Conservation (phyloP, 2,113 vertebrate species). For the Protobothrops flavoviridis region DNA sequence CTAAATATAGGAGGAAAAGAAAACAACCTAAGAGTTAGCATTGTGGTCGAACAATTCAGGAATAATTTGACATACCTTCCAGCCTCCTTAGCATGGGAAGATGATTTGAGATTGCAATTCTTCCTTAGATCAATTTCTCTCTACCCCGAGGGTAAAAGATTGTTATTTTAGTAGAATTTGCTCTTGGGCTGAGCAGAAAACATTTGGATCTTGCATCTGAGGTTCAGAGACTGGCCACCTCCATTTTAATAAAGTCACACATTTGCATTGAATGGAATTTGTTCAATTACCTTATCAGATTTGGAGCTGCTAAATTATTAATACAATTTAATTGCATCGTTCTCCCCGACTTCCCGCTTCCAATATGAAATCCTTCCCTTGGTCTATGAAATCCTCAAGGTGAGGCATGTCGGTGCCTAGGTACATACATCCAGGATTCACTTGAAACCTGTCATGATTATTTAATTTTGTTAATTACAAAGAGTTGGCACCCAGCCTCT, state of each 20-base stretch:
- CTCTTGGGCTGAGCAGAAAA: not conserved
- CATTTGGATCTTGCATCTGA: not conserved
- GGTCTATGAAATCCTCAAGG: not conserved
- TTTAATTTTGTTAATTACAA: not conserved
- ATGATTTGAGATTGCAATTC: not conserved
- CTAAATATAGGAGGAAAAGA: not conserved
- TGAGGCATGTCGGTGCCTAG: not conserved
- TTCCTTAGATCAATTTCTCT: not conserved
- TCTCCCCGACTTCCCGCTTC: not conserved
- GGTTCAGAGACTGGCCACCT: not conserved
- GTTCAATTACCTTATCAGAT: not conserved
- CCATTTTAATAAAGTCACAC: not conserved
- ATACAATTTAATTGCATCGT: not conserved
- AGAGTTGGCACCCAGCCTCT: conserved; percentile 23
- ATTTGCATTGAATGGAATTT: not conserved
- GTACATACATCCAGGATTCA: not conserved
- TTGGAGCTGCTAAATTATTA: not conserved
- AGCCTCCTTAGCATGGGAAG: not conserved
- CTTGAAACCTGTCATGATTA: conserved; percentile 1
- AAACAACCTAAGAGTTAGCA: not conserved
- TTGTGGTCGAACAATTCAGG: not conserved
- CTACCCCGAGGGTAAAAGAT: not conserved
- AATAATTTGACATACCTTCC: not conserved
- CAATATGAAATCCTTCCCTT: not conserved
- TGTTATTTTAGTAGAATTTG: not conserved